Evolutionary conservation across 2,888 invertebrate species (phyloP).

Genomic region (Drosophila tripunctata): DNA sequence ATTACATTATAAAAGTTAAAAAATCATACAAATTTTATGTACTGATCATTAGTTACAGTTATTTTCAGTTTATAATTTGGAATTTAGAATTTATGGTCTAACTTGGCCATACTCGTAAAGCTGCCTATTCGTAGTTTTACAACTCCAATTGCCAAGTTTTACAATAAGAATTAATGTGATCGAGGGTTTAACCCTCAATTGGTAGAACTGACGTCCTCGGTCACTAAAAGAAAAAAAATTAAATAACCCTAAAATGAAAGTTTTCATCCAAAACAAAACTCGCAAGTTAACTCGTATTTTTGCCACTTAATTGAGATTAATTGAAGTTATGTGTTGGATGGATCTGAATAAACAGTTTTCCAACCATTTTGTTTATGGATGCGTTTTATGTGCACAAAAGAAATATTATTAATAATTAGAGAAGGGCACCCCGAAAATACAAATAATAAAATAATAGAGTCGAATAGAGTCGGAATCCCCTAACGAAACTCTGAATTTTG

Average conservation of each 20-base stretch:
- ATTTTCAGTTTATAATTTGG: not conserved
- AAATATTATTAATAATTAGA: constrained; percentile 74
- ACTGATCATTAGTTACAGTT: too few species aligned
- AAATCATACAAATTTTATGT: too few species aligned
- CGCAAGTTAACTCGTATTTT: constrained; percentile 53
- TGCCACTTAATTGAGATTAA: constrained; percentile 79
- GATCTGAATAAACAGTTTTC: constrained; percentile 71
- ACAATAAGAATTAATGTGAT: constrained; percentile 66
- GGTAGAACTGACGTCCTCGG: constrained; percentile 36
- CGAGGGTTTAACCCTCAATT: constrained; percentile 67
- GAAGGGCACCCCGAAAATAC: constrained; percentile 65
- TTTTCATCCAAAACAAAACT: constrained; percentile 38
- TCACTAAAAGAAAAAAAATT: constrained; percentile 33
- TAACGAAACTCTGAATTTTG: not conserved
- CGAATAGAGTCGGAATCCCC: constrained; percentile 35
- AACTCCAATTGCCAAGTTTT: constrained; percentile 43
- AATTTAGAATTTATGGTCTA: constrained; percentile 31
- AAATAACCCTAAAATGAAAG: constrained; percentile 55
- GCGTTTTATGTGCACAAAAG: constrained; percentile 73
- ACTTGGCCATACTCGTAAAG: constrained; percentile 45
- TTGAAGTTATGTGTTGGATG: constrained; percentile 69
- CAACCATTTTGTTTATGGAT: constrained; percentile 70
- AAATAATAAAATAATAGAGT: constrained; percentile 54
- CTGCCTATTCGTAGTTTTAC: constrained; percentile 27
- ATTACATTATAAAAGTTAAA: too few species aligned